Evolutionary conservation across 2,797 vertebrate species (phyloP), one percentile per base, ranked within the genome.

Genomic region (Cichlasoma orientale): DNA sequence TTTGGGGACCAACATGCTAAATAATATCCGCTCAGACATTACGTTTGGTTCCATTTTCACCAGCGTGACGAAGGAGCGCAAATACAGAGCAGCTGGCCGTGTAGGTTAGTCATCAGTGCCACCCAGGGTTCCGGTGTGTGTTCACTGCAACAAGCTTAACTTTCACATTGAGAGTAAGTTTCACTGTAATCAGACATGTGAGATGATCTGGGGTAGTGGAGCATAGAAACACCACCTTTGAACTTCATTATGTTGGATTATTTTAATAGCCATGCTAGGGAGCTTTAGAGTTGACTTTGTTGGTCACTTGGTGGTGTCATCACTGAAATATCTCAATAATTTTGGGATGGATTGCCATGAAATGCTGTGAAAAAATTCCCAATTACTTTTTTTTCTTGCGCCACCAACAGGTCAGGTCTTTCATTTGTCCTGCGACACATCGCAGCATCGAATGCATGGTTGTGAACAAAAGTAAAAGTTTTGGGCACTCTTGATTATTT

Each of bases 321-420:
- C 41, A 50, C 25, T 68, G 7, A 47, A 66, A 66, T 47, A 27
- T 66, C 2, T 66, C 21, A 66, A 66, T 19, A 68, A 19, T 41
- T 29, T 47, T 29, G 23, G 41, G 27, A 47, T 66, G 38, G 41
- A n/a, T 12, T 4, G 5, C 1, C 41, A 50, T 12, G 25, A 50
- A 44, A 50, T 68, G 63, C 41, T 68, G n/a, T n/a, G n/a, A 66
- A 66, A 66, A 68, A 25, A 47, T n/a, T n/a, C n/a, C n/a, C n/a
- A n/a, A 25, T 50, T 29, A 16, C 25, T 50, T 66, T 4, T 10
- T 41, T 12, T 41, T 13, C 33, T 36, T 36, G 38, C 12, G 13
- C 38, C 13, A 14, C 38, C 38, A 41, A 14, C 38, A 14, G 61
- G 23, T 66, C 38, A 47, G 23, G 19, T 66, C 61, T 66, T 66